These are phyloP conservation scores for Phataginus tetradactyla DNA, from an alignment of 2,797 vertebrate species.

Conservation along the genomic window DNA sequence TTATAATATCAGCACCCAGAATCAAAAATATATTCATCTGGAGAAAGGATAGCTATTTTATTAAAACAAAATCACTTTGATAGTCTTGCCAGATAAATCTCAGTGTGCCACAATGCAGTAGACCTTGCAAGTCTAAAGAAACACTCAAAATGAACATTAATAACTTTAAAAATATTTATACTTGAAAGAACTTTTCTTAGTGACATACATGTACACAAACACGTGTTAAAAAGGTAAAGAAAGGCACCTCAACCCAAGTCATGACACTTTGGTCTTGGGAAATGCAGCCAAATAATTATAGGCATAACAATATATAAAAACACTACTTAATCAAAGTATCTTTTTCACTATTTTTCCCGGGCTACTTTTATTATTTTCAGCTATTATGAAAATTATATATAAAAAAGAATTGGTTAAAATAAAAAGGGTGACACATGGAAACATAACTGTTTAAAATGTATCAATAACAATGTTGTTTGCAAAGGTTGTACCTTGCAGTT, in stretches of 20 bases:
- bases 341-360: background rate
- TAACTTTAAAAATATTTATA: slow-evolving; percentile 32
- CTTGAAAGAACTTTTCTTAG: background rate
- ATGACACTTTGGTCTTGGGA: background rate
- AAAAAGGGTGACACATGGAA: background rate
- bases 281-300: slow-evolving; percentile 17
- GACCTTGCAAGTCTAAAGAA: slow-evolving; percentile 4
- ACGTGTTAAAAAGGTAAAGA: background rate
- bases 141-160: background rate
- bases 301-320: background rate
- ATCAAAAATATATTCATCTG: slow-evolving; percentile 54
- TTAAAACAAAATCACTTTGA: slow-evolving; percentile 50
- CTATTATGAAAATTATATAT: background rate
- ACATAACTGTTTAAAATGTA: background rate
- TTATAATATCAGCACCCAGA: background rate
- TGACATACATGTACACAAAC: background rate
- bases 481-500: background rate
- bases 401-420: slow-evolving; percentile 8
- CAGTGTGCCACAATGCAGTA: background rate
- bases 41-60: slow-evolving; percentile 22
- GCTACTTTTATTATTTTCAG: background rate
- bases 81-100: slow-evolving; percentile 33
- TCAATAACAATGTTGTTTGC: background rate
- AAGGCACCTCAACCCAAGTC: background rate
- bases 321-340: background rate